Percentiles rank a stretch among this genome's conserved stretches.
Evolutionary conservation across 2,797 vertebrate species (phyloP).

Genomic region (Hybognathus amarus): DNA sequence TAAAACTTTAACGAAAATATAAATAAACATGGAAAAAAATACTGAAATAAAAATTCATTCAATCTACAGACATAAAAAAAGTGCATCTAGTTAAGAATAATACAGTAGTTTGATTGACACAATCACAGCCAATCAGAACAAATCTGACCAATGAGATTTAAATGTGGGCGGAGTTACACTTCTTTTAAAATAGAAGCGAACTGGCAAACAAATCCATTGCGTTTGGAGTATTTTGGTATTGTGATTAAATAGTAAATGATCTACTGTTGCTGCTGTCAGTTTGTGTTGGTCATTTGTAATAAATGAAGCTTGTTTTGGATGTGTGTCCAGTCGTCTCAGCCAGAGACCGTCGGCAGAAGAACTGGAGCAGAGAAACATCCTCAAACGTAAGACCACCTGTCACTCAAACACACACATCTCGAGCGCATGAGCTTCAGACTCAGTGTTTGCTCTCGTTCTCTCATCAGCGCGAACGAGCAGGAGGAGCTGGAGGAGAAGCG

Average conservation of each 20-base stretch:
- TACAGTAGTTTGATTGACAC: not conserved
- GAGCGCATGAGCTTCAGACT: not conserved
- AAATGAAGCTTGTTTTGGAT: not conserved
- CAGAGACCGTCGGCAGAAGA: conserved; percentile 96
- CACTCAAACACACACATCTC: not conserved
- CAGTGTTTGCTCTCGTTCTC: conserved; percentile 36
- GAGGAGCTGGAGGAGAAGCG: conserved; percentile 97
- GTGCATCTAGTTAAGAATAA: not conserved
- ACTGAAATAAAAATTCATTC: not conserved
- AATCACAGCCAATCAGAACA: not conserved
- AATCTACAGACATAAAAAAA: not conserved
- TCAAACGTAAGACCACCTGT: conserved; percentile 87
- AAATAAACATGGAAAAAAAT: too few relatives aligned
- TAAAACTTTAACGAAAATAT: too few relatives aligned
- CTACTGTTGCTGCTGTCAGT: not conserved
- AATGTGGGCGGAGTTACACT: not conserved
- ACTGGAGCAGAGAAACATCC: conserved; percentile 96
- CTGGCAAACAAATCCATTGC: too few relatives aligned
- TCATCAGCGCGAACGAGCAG: conserved; percentile 92
- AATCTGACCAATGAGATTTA: not conserved
- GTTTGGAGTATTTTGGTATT: not conserved
- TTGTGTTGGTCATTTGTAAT: not conserved
- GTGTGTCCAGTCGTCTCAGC: conserved; percentile 80
- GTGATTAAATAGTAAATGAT: too few relatives aligned
- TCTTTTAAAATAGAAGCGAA: not conserved